Percentiles rank a stretch among this genome's conserved stretches.
phyloP scores from a whole-genome alignment of 2,888 invertebrate species.

The Epinotia brunnichana region DNA sequence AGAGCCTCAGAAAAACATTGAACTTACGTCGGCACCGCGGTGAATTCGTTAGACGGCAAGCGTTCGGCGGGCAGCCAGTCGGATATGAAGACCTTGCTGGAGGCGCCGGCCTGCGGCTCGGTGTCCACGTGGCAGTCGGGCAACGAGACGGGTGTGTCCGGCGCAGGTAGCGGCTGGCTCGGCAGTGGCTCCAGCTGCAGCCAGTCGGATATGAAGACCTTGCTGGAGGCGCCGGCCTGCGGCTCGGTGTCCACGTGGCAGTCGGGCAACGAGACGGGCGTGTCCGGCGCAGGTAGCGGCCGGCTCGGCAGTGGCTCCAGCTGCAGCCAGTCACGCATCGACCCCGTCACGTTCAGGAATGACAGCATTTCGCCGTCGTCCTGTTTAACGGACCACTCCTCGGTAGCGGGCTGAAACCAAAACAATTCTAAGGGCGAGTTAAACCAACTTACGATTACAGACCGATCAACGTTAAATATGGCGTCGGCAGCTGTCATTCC shows the following conservation, averaged over 20 bases:
- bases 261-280: constrained; percentile 46
- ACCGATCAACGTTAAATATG: too few species aligned
- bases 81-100: too few species aligned
- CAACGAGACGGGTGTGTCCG: too few species aligned
- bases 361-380: constrained; percentile 63
- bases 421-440: too few species aligned
- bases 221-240: constrained; percentile 51
- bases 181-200: too few species aligned
- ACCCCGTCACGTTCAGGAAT: constrained; percentile 70
- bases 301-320: constrained; percentile 69
- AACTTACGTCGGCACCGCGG: constrained; percentile 86
- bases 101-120: too few species aligned
- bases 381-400: constrained; percentile 29
- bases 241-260: constrained; percentile 18
- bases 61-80: constrained; percentile 81
- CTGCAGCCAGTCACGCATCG: constrained; percentile 71
- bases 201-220: constrained; percentile 83
- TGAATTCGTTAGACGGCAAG: constrained; percentile 80
- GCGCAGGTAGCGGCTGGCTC: too few species aligned
- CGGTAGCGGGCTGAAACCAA: constrained; percentile 1
- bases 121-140: too few species aligned
- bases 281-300: constrained; percentile 56
- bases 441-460: too few species aligned
- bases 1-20: too few species aligned
- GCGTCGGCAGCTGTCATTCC: too few species aligned